Percentiles rank a stretch among this genome's conserved stretches.
Conservation (phyloP, 2,113 vertebrate species). For the Nibea albiflora region DNA sequence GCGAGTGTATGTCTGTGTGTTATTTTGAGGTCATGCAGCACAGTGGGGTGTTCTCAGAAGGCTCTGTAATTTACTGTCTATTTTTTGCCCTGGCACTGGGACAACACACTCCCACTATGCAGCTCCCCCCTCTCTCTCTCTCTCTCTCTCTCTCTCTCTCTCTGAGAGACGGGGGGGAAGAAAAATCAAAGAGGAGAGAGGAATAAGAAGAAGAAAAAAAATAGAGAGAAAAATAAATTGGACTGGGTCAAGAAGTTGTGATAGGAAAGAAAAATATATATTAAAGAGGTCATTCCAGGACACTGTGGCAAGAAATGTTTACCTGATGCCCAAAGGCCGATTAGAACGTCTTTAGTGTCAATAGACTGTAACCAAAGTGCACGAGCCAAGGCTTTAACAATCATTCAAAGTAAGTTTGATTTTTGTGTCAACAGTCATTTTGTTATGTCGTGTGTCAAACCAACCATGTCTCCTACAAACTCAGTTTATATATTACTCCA, state of each 20-base stretch:
- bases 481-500: not conserved
- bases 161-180: constrained; percentile 16
- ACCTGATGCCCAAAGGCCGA: constrained; percentile 9
- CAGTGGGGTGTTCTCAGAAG: constrained; percentile 77
- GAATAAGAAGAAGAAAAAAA: constrained; percentile 12
- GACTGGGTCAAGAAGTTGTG: constrained; percentile 9
- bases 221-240: constrained; percentile 26
- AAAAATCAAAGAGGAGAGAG: constrained; percentile 31
- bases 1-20: constrained; percentile 67
- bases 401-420: not conserved
- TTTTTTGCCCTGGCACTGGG: constrained; percentile 86
- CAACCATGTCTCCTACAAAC: not conserved
- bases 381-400: constrained; percentile 1
- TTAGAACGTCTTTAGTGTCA: not conserved
- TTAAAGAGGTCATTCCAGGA: not conserved
- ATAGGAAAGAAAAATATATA: not conserved
- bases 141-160: not conserved
- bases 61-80: constrained; percentile 82
- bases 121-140: constrained; percentile 23
- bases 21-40: constrained; percentile 79
- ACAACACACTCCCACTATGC: constrained; percentile 78
- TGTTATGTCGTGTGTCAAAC: not conserved
- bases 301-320: constrained; percentile 9
- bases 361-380: not conserved
- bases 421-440: not conserved